A percentile compares a stretch with the other conserved stretches of the same genome.
Evolutionary conservation across 2,113 vertebrate genomes (phyloP).

Genomic region (Dermatemys mawii): DNA sequence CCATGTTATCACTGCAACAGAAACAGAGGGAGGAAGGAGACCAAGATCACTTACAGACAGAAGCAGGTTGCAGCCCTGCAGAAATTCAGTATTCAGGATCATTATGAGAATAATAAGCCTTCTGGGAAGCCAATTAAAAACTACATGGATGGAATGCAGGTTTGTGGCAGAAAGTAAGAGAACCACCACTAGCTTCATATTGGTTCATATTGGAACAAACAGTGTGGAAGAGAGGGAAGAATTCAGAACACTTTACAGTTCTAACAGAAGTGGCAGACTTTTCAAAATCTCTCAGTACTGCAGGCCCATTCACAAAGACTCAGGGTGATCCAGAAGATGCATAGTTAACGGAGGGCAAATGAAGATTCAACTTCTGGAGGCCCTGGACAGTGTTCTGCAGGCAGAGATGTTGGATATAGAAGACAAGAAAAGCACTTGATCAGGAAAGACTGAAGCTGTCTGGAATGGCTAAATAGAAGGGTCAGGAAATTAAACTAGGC

Average conservation of each 20-base stretch:
- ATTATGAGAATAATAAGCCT: neutral
- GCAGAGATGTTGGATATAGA: neutral
- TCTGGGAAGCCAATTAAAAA: neutral
- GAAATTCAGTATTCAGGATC: fast-evolving
- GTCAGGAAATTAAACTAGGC: neutral
- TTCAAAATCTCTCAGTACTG: neutral
- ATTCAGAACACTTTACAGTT: neutral
- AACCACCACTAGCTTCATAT: fast-evolving
- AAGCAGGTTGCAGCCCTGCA: too few species aligned
- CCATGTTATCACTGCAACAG: neutral
- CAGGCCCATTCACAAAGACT: fast-evolving
- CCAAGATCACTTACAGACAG: neutral
- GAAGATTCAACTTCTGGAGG: neutral
- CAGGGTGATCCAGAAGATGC: neutral
- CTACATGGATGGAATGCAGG: neutral
- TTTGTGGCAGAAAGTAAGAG: neutral
- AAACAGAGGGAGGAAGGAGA: neutral
- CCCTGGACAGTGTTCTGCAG: fast-evolving
- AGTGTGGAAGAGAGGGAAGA: neutral
- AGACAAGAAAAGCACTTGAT: neutral
- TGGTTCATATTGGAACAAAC: neutral
- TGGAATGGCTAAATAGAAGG: neutral
- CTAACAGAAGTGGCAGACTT: neutral
- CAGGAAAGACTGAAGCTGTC: neutral
- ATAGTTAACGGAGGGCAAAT: neutral